These are phyloP conservation scores for Cephus pulcher DNA, from an alignment of 2,888 invertebrate genomes.

Conservation along the genomic window DNA sequence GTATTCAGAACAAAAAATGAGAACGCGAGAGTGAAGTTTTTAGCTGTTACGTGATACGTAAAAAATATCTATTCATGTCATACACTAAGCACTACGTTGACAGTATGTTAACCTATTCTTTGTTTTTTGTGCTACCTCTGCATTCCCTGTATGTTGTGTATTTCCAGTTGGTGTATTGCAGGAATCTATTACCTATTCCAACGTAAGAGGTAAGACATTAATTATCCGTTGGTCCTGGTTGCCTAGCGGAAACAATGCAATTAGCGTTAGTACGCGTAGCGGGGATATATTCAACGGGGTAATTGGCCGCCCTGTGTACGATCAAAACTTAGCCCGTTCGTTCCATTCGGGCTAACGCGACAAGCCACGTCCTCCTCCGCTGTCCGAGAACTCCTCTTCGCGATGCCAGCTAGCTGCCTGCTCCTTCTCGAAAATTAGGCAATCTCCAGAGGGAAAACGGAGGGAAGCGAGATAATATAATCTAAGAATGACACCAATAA, in stretches of 20 bases:
- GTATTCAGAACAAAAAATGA: conserved; percentile 26
- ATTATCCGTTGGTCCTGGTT: conserved; percentile 32
- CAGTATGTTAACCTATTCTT: not conserved
- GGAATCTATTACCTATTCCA: not conserved
- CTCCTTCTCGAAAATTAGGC: too few species aligned
- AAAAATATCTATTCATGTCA: not conserved
- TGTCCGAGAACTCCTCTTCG: not conserved
- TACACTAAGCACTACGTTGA: not conserved
- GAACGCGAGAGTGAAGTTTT: conserved; percentile 13
- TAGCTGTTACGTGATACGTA: not conserved
- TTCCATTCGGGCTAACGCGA: conserved; percentile 16
- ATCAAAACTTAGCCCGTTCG: conserved; percentile 34
- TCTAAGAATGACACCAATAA: too few species aligned
- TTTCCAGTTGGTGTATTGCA: not conserved
- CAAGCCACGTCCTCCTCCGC: not conserved
- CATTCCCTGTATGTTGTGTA: not conserved
- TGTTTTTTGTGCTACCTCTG: not conserved
- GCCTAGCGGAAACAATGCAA: conserved; percentile 37
- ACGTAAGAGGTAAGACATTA: conserved; percentile 34
- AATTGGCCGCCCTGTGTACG: conserved; percentile 35
- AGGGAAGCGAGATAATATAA: too few species aligned
- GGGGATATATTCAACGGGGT: conserved; percentile 23
- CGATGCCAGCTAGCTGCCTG: too few species aligned
- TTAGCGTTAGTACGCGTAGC: conserved; percentile 35
- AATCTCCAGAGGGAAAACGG: too few species aligned